Evolutionary conservation across 53 echinoderm and acorn worm species (phyloP).

Genomic region (Echinarachnius parma): DNA sequence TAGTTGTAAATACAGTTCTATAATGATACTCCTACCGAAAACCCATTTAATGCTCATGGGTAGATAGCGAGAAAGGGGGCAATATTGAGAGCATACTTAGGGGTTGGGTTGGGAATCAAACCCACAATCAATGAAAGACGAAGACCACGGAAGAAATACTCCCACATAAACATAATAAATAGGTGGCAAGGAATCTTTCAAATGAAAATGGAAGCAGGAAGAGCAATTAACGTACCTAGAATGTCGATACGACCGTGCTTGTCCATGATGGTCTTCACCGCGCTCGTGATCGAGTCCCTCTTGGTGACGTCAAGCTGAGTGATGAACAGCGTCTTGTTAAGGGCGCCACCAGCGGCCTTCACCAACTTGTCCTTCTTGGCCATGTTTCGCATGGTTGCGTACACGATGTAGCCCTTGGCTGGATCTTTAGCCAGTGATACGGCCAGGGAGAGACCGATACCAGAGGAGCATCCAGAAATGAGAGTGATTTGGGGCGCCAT

Average conservation of each 20-base stretch:
- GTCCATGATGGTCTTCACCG: slow-evolving; percentile 19
- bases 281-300: slow-evolving; percentile 14
- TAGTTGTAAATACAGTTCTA: no score
- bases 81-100: no score
- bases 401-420: slow-evolving; percentile 33
- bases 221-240: no score
- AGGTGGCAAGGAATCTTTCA: no score
- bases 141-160: no score
- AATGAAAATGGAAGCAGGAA: no score
- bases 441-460: slow-evolving; percentile 47
- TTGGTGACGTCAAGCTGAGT: slow-evolving; percentile 42
- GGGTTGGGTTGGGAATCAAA: no score
- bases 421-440: slow-evolving; percentile 44
- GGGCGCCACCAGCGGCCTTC: slow-evolving; percentile 40
- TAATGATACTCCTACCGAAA: no score
- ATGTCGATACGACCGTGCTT: slow-evolving; percentile 48
- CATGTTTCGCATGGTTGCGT: slow-evolving; percentile 63
- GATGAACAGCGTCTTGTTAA: slow-evolving; percentile 48
- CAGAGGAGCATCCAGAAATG: slow-evolving; percentile 57
- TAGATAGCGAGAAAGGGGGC: no score
- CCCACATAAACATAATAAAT: no score
- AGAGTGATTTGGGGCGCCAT: slow-evolving; percentile 46
- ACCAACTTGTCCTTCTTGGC: slow-evolving; percentile 35
- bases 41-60: no score
- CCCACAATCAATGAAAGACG: no score